Evolutionary conservation across 2,888 invertebrate species (phyloP).

Genomic region (Vesta saturnalis): DNA sequence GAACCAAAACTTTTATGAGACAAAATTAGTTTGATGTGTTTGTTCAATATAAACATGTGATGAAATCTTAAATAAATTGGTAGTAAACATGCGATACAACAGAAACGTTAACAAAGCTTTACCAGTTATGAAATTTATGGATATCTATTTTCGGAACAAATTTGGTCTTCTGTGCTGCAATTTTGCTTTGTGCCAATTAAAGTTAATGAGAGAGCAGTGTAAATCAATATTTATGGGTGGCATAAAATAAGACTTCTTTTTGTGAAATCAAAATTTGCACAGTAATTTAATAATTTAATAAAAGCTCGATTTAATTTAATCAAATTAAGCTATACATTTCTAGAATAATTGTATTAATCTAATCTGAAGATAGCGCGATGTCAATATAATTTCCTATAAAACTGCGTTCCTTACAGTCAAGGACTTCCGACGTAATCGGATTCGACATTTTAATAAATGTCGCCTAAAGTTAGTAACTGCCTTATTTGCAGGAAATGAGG

Average conservation of each 20-base stretch:
- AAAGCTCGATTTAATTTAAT: slow-evolving; percentile 12
- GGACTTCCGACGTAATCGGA: slow-evolving; percentile 34
- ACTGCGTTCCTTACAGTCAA: slow-evolving; percentile 20
- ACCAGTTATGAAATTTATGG: slow-evolving; percentile 33
- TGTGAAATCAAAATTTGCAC: slow-evolving; percentile 9
- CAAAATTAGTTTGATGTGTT: slow-evolving; percentile 7
- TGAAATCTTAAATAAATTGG: slow-evolving; percentile 14
- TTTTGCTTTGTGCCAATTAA: slow-evolving; percentile 33
- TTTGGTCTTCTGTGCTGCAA: slow-evolving; percentile 29
- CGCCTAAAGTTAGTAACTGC: slow-evolving; percentile 36
- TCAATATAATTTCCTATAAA: slow-evolving; percentile 31
- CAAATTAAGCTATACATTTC: slow-evolving; percentile 16
- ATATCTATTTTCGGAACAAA: slow-evolving; percentile 27
- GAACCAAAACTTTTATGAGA: slow-evolving; percentile 6
- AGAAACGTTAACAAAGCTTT: slow-evolving; percentile 29
- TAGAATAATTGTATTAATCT: slow-evolving; percentile 24
- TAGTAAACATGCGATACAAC: slow-evolving; percentile 21
- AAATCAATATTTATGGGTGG: slow-evolving; percentile 26
- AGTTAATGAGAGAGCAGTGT: slow-evolving; percentile 28
- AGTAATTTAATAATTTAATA: not conserved
- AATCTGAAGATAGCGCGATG: slow-evolving; percentile 20
- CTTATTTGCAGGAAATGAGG: slow-evolving; percentile 38
- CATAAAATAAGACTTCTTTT: slow-evolving; percentile 21
- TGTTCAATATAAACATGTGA: slow-evolving; percentile 12
- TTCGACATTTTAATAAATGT: slow-evolving; percentile 39